Evolutionary conservation across 2,888 invertebrate genomes (phyloP).

Genomic region (Cancer borealis): DNA sequence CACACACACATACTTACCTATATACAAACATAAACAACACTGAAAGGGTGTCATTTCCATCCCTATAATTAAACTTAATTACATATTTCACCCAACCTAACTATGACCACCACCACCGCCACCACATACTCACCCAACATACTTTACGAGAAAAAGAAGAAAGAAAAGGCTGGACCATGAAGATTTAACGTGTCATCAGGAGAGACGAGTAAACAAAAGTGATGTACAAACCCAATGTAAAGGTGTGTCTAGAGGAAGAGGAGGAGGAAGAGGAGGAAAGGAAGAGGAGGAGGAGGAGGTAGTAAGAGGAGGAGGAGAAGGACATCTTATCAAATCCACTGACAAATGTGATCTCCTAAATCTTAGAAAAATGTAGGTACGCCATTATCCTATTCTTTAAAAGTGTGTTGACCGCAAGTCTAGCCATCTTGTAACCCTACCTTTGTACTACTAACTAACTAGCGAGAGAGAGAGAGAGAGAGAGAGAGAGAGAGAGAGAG

Average conservation of each 20-base stretch:
- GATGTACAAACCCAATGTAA: neutral
- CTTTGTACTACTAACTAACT: neutral
- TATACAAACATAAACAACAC: neutral
- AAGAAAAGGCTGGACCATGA: neutral
- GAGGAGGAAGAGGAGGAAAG: neutral
- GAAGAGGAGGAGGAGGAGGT: neutral
- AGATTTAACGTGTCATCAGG: neutral
- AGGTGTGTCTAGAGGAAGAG: neutral
- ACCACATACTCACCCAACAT: neutral
- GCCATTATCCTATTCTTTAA: neutral
- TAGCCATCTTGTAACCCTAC: neutral
- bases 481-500: constrained; percentile 20
- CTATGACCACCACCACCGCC: too few relatives aligned
- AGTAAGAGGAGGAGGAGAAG: neutral
- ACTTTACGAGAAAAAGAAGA: neutral
- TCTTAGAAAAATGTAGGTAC: neutral
- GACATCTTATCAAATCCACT: neutral
- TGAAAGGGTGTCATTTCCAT: constrained; percentile 20
- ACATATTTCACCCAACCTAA: neutral
- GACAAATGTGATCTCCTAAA: neutral
- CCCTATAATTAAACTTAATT: neutral
- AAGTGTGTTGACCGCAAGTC: neutral
- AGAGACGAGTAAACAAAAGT: neutral
- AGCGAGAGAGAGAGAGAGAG: constrained; percentile 5
- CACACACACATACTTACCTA: neutral